Base-by-base conservation (phyloP, 1,140 invertebrate genomes). In the Apis mellifera region DNA sequence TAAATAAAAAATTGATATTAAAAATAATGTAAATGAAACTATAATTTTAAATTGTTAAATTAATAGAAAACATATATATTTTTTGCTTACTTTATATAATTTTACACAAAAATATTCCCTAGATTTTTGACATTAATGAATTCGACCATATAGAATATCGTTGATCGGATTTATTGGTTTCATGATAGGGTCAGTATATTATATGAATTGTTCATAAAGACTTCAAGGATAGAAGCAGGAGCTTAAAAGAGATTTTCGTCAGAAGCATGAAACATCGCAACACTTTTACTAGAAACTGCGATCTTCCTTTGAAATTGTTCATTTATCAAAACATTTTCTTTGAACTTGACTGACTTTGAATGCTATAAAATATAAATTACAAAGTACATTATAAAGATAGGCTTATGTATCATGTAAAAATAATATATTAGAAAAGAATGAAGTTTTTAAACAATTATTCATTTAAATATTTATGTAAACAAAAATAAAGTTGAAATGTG, bases 131-230 rank as follows among this genome's bases (percentile, higher is more conserved):
- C 48, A 60, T 54, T 64, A 12, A 42, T 19, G 52, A 71, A 42
- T 55, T 32, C 12, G 50, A 26, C 70, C 32, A 68, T 83, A 78
- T 48, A 54, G 54, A 54, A 57, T 60, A 62, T 78, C 60, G 54
- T 15, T 64, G 60, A 83, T 83, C 68, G 66, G 72, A 84, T 84
- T 84, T 84, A 84, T 84, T 77, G 80, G 72, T 77, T 65, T 84
- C 59, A 23, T 26, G 19, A 82, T 74, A 64, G 50, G 48, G 57
- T 84, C 70, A 62, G 26, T 26, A 64, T 82, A 48, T 52, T 52
- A 60, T 17, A 26, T 81, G 52, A 71, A 23, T 71, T 55, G 52
- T 11, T 54, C 32, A 55, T 11, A 17, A 71, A 1, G 19, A 23
- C 19, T 54, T 19, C 50, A 52, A 71, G 52, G 23, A 17, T 71